These are phyloP conservation scores for Falco cherrug DNA, from an alignment of 2,797 vertebrate genomes.

Conservation along the genomic window DNA sequence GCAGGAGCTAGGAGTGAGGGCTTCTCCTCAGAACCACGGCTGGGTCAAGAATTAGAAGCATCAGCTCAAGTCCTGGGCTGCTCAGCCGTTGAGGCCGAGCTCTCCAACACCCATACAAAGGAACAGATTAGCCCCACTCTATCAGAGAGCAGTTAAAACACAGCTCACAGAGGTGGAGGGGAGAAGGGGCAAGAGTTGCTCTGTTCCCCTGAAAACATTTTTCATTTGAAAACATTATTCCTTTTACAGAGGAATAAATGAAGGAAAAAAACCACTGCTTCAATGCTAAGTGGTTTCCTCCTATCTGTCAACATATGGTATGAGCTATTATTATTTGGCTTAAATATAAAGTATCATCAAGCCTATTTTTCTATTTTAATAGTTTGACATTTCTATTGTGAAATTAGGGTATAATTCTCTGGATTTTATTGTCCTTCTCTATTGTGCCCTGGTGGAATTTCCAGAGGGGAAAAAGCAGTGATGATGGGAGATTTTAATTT, in stretches of 20 bases:
- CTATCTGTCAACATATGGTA: constrained; percentile 36
- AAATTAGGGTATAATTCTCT: constrained; percentile 47
- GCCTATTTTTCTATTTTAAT: constrained; percentile 46
- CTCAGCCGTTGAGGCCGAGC: background rate
- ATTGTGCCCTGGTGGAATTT: constrained; percentile 27
- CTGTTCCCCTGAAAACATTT: background rate
- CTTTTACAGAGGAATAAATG: background rate
- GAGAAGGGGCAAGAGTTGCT: background rate
- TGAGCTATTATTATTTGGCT: constrained; percentile 29
- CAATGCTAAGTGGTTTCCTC: background rate
- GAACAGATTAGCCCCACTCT: background rate
- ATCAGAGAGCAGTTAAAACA: background rate
- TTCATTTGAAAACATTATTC: too few relatives aligned
- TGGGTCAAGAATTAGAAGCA: background rate
- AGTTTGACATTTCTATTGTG: constrained; percentile 47
- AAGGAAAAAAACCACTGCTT: background rate
- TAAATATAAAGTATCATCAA: constrained; percentile 3
- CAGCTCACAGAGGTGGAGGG: background rate
- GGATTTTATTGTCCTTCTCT: constrained; percentile 36
- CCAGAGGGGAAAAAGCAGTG: constrained; percentile 15
- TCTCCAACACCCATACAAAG: background rate
- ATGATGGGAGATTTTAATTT: constrained; percentile 27
- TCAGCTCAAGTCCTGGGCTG: background rate
- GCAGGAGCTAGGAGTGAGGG: background rate
- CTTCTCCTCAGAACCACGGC: background rate